These are phyloP conservation scores for Caenorhabditis tropicalis DNA, from an alignment of 1,140 invertebrate species.

Conservation along the genomic window DNA sequence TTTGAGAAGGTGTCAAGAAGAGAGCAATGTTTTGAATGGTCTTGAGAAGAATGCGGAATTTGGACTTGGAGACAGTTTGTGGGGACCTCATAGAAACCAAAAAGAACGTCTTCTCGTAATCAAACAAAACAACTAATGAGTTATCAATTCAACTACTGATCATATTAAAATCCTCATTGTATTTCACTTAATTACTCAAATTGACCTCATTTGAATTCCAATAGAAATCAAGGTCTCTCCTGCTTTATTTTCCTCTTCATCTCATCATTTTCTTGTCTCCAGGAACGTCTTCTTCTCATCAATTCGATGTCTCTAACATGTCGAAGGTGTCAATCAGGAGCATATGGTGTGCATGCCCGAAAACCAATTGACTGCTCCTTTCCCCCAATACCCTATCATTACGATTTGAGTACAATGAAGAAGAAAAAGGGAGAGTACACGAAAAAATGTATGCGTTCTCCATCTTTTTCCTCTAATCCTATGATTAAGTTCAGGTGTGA, in stretches of 20 bases:
- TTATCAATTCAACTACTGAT: neutral
- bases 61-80: too few relatives aligned
- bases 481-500: conserved; percentile 44
- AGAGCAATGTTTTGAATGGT: too few relatives aligned
- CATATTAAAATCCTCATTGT: neutral
- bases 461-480: neutral
- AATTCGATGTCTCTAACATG: conserved; percentile 36
- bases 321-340: conserved; percentile 42
- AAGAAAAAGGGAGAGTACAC: neutral
- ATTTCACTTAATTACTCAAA: conserved; percentile 40
- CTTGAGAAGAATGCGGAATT: neutral
- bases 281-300: conserved; percentile 38
- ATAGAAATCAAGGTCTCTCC: conserved; percentile 36
- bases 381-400: conserved; percentile 30
- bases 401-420: neutral
- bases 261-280: neutral
- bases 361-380: conserved; percentile 38
- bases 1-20: neutral
- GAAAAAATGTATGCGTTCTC: conserved; percentile 1
- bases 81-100: too few relatives aligned
- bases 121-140: neutral
- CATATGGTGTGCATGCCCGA: conserved; percentile 42
- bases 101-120: neutral
- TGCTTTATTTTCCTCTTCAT: neutral
- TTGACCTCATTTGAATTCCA: conserved; percentile 39